Evolutionary conservation across 2,888 invertebrate species (phyloP).

Genomic region (Sarcophaga subvicina): DNA sequence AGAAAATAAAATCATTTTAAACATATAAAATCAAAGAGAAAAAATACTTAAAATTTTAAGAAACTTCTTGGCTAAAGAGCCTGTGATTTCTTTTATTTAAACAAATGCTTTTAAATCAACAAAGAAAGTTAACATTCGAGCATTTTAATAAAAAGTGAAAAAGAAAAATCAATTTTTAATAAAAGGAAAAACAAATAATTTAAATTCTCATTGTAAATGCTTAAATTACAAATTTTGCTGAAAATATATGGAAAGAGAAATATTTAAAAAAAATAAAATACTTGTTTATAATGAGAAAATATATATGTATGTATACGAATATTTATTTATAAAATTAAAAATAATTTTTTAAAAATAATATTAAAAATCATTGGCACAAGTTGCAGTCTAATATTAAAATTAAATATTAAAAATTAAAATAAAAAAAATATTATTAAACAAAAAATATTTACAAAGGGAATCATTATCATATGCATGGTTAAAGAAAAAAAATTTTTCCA

Average conservation of each 20-base stretch:
- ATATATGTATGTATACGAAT: not conserved
- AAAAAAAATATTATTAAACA: conserved; percentile 51
- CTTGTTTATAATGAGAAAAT: conserved; percentile 7
- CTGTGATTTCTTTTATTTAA: not conserved
- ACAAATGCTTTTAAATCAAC: conserved; percentile 24
- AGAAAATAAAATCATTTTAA: conserved; percentile 37
- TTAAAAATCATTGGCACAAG: conserved; percentile 80
- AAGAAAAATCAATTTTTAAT: conserved; percentile 25
- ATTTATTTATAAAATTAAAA: conserved; percentile 32
- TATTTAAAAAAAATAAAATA: conserved; percentile 53
- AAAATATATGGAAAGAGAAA: conserved; percentile 76
- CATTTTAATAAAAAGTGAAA: conserved; percentile 25
- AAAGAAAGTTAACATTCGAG: conserved; percentile 25
- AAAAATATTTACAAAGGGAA: conserved; percentile 56
- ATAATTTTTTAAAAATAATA: conserved; percentile 31
- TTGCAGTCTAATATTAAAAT: conserved; percentile 77
- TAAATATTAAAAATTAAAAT: conserved; percentile 48
- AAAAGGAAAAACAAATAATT: conserved; percentile 24
- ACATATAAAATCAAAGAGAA: not conserved
- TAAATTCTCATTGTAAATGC: conserved; percentile 48
- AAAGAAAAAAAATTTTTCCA: conserved; percentile 38
- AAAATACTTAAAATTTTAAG: conserved; percentile 28
- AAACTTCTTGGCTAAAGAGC: not conserved
- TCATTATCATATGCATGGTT: conserved; percentile 43
- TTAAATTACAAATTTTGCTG: conserved; percentile 78